phyloP scores from a whole-genome alignment of 2,888 invertebrate species.

The Gibbula magus region DNA sequence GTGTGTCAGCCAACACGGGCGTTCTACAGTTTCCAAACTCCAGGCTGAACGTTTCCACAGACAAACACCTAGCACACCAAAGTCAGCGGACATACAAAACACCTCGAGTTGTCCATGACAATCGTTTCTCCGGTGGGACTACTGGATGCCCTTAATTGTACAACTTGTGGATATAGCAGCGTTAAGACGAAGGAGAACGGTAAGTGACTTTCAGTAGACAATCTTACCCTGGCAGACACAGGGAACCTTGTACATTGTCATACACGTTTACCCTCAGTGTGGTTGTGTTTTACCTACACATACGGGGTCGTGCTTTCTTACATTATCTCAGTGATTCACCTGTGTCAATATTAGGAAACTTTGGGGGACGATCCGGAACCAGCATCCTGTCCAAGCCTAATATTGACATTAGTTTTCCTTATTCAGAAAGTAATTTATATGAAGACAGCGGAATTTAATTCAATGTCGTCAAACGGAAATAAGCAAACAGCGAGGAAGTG shows the following conservation, averaged over 20 bases:
- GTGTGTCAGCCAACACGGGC: background rate
- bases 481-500: background rate
- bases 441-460: background rate
- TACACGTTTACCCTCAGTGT: background rate
- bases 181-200: background rate
- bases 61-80: too few relatives aligned
- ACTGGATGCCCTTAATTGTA: background rate
- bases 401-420: slow-evolving; percentile 19
- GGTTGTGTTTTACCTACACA: background rate
- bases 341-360: background rate
- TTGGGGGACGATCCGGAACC: background rate
- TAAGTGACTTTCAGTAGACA: background rate
- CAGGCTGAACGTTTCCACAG: background rate
- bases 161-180: slow-evolving; percentile 20
- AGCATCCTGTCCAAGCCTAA: background rate
- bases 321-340: background rate
- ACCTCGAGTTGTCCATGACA: too few relatives aligned
- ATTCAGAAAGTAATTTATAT: slow-evolving; percentile 16
- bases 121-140: background rate
- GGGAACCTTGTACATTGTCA: background rate
- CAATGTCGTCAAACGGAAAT: background rate
- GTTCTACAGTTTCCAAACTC: slow-evolving; percentile 10
- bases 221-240: background rate
- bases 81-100: too few relatives aligned
- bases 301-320: background rate